Evolutionary conservation across 1,140 invertebrate genomes (phyloP).

Genomic region (Samia ricini): DNA sequence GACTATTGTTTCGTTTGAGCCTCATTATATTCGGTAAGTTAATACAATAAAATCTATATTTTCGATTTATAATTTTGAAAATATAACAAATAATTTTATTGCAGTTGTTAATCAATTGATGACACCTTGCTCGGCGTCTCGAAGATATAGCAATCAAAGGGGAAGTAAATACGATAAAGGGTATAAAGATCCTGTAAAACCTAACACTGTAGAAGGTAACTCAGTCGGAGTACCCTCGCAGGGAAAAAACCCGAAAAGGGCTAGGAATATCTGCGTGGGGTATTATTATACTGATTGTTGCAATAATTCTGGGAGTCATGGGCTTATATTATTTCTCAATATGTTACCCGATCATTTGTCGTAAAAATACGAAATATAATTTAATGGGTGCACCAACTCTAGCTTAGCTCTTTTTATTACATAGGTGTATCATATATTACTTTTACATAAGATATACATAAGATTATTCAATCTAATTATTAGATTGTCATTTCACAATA

Average conservation of each 20-base stretch:
- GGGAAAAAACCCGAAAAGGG: slow-evolving; percentile 47
- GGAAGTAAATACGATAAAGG: slow-evolving; percentile 29
- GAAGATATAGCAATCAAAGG: slow-evolving; percentile 26
- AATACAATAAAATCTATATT: slow-evolving; percentile 9
- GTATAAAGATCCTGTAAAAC: slow-evolving; percentile 29
- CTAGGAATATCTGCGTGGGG: slow-evolving; percentile 80
- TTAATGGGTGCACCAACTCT: slow-evolving; percentile 78
- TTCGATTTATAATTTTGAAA: too few species aligned
- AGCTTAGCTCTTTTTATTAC: slow-evolving; percentile 43
- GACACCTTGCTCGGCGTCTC: slow-evolving; percentile 35
- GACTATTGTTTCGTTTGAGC: slow-evolving; percentile 33
- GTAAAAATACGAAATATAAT: slow-evolving; percentile 79
- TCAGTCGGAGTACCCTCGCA: slow-evolving; percentile 30
- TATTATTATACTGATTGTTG: slow-evolving; percentile 77
- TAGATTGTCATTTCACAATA: too few species aligned
- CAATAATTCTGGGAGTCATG: slow-evolving; percentile 74
- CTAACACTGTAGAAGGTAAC: slow-evolving; percentile 30
- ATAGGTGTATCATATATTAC: background rate
- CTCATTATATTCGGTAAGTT: slow-evolving; percentile 46
- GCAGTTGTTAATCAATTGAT: slow-evolving; percentile 44
- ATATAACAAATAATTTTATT: background rate
- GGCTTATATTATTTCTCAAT: slow-evolving; percentile 80
- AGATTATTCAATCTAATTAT: background rate
- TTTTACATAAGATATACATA: too few species aligned
- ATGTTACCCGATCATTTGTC: slow-evolving; percentile 80